Conservation (phyloP, 2,113 vertebrate species). For the Connochaetes taurinus region DNA sequence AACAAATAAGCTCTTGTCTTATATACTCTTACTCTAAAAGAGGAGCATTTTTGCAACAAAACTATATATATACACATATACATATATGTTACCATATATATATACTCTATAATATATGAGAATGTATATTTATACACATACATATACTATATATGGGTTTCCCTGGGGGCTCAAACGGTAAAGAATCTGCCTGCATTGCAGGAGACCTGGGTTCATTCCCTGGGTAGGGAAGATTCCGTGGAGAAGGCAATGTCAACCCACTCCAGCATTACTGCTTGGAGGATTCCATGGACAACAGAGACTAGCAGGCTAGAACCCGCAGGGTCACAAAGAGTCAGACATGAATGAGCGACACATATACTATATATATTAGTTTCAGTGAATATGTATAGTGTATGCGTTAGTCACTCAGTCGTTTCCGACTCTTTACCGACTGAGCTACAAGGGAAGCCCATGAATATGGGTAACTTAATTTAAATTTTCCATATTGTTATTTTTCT, state of each 20-base stretch:
- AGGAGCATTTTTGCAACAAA: background rate
- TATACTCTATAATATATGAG: background rate
- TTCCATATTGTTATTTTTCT: background rate
- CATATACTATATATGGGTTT: background rate
- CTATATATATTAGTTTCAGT: background rate
- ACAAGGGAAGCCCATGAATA: background rate
- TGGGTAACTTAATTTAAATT: background rate
- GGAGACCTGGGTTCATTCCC: background rate
- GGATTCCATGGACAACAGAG: background rate
- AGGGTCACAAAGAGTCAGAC: background rate
- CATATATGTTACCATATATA: background rate
- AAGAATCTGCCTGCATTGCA: background rate
- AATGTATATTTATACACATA: background rate
- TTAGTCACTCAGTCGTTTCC: rapidly evolving
- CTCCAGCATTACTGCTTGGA: background rate
- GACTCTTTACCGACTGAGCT: background rate
- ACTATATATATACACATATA: background rate
- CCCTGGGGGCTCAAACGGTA: background rate
- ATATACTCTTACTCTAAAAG: background rate
- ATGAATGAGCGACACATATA: background rate
- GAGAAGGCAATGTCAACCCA: background rate
- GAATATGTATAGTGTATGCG: background rate
- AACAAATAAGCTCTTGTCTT: background rate
- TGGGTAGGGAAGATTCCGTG: background rate
- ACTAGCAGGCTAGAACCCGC: background rate